phyloP scores from a whole-genome alignment of 2,797 vertebrate genomes.

The Psittacula echo region DNA sequence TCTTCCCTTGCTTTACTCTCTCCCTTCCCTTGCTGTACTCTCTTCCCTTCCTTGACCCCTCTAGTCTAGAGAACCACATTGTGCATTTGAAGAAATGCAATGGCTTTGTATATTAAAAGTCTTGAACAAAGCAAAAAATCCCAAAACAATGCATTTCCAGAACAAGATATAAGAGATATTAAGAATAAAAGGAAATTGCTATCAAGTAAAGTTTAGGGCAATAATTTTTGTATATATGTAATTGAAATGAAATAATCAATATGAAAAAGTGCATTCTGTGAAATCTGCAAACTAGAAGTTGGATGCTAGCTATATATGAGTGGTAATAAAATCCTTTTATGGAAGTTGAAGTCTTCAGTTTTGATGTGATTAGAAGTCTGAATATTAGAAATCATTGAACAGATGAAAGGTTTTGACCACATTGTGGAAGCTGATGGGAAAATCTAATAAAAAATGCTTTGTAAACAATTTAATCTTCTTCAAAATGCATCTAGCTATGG shows the following conservation, averaged over 20 bases:
- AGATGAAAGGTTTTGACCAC: neutral
- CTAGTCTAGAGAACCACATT: neutral
- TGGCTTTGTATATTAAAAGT: neutral
- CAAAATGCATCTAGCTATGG: neutral
- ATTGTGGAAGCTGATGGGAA: neutral
- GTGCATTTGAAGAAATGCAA: neutral
- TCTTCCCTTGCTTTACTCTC: neutral
- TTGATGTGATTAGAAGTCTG: neutral
- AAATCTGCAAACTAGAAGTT: neutral
- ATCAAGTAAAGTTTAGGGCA: neutral
- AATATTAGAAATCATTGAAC: neutral
- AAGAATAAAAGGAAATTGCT: neutral
- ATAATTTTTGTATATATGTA: neutral
- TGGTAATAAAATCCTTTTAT: neutral
- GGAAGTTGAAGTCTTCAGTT: neutral
- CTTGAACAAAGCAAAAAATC: neutral
- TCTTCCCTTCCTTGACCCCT: neutral
- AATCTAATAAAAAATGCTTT: neutral
- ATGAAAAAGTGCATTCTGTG: neutral
- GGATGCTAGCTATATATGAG: fast-evolving
- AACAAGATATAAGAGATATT: neutral
- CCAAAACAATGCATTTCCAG: neutral
- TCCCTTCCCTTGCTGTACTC: neutral
- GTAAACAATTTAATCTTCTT: neutral
- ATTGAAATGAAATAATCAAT: neutral